A percentile compares a stretch with the other conserved stretches of the same genome.
Evolutionary conservation across 64 coral and sea anemone genomes (phyloP).

Genomic region (Porites australiensis): DNA sequence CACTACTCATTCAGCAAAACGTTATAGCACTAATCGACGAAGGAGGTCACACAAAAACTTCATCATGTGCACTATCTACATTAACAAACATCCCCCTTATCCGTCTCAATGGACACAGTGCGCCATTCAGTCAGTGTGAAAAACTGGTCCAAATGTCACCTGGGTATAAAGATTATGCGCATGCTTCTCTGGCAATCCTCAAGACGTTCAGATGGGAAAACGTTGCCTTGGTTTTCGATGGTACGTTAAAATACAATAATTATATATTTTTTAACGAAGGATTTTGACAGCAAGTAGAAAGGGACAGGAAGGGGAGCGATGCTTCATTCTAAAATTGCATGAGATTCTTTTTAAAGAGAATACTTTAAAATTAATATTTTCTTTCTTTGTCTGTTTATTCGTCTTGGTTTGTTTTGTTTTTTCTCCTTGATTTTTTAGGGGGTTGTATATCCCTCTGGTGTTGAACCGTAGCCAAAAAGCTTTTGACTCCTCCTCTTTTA

Average conservation of each 20-base stretch:
- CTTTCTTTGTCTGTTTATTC: too few relatives aligned
- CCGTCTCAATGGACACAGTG: conserved; percentile 14
- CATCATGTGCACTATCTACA: conserved; percentile 21
- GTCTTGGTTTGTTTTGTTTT: too few relatives aligned
- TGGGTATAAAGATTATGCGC: conserved; percentile 41
- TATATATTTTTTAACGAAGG: too few relatives aligned
- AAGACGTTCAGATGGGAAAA: conserved; percentile 8
- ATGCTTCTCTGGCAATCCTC: conserved; percentile 29
- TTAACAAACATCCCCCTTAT: conserved; percentile 45
- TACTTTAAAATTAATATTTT: too few relatives aligned
- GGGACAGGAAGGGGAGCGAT: too few relatives aligned
- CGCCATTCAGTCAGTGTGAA: neutral
- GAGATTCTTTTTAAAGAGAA: too few relatives aligned
- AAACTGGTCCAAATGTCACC: conserved; percentile 5
- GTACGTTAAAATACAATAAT: neutral
- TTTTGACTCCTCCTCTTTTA: too few relatives aligned
- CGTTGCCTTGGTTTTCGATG: conserved; percentile 3
- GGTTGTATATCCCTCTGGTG: too few relatives aligned
- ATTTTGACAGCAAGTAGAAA: too few relatives aligned
- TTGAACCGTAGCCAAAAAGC: too few relatives aligned
- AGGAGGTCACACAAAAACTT: neutral
- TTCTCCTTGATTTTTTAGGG: too few relatives aligned
- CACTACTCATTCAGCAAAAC: neutral
- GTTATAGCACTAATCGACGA: neutral
- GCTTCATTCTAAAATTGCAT: too few relatives aligned